phyloP scores from a whole-genome alignment of 30 jellyfish, hydroid and myxozoan species.

The Pseudorhiza aurosa region DNA sequence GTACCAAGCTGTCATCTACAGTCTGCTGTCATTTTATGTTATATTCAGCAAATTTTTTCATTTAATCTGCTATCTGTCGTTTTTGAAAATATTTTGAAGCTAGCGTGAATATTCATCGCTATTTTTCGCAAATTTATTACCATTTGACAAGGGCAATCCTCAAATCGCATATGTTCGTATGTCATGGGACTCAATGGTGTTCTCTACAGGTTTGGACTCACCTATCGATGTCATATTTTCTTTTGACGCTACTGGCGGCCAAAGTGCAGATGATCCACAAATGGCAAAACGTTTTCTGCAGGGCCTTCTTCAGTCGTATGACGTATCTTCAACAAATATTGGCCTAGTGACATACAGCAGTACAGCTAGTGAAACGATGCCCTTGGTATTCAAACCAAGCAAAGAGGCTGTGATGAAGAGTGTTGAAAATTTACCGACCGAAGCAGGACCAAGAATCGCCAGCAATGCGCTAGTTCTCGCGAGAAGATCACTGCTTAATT shows the following conservation, averaged over 20 bases:
- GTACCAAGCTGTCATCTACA: no score
- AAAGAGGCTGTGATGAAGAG: not conserved
- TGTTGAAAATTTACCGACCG: not conserved
- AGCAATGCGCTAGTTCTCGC: slow-evolving; percentile 1
- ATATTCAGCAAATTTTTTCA: no score
- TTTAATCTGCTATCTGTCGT: no score
- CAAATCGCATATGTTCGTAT: no score
- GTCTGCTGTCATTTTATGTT: no score
- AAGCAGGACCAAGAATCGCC: not conserved
- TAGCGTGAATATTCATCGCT: no score
- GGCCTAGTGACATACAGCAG: slow-evolving; percentile 41
- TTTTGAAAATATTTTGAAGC: no score
- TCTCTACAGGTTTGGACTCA: slow-evolving; percentile 4
- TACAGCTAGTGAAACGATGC: not conserved
- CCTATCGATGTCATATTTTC: slow-evolving; percentile 40
- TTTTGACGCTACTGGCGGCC: slow-evolving; percentile 20
- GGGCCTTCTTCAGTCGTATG: not conserved
- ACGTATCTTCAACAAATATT: not conserved
- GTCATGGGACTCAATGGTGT: no score
- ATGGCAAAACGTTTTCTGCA: not conserved
- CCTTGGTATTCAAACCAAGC: not conserved
- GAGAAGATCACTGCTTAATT: not conserved
- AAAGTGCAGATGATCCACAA: not conserved
- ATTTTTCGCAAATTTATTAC: no score
- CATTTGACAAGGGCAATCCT: no score